Evolutionary conservation across 1,140 invertebrate species (phyloP).

Genomic region (Ceratitis capitata): DNA sequence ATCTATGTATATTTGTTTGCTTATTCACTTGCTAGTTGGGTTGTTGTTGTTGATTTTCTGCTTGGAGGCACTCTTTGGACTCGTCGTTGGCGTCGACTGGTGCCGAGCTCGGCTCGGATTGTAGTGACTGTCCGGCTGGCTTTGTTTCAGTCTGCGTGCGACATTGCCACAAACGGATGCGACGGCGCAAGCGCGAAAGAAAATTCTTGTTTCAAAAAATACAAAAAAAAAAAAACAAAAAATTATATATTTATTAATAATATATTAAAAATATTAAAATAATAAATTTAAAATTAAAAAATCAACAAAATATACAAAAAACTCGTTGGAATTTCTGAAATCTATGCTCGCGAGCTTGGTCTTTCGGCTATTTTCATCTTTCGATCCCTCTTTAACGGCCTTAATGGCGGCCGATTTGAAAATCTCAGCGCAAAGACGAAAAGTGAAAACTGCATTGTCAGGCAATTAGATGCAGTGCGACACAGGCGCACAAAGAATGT

Average conservation of each 20-base stretch:
- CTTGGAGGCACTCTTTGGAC: constrained; percentile 15
- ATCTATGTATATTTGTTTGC: not conserved
- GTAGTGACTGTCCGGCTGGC: not conserved
- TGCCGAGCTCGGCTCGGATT: not conserved
- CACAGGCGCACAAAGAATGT: not conserved
- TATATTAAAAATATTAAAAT: not conserved
- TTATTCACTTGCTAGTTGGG: not conserved
- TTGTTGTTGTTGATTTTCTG: not conserved
- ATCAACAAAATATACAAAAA: not conserved
- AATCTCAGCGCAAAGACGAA: not conserved
- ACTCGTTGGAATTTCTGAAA: not conserved
- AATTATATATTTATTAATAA: not conserved
- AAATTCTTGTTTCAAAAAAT: not conserved
- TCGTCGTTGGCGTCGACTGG: not conserved
- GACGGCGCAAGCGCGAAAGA: constrained; percentile 24
- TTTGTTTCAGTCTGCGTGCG: constrained; percentile 18
- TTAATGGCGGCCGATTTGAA: constrained; percentile 17
- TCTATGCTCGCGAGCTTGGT: too few relatives aligned
- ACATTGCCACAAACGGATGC: constrained; percentile 31
- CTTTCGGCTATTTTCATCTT: too few relatives aligned
- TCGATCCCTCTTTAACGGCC: too few relatives aligned
- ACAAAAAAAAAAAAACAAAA: not conserved
- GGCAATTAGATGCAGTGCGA: not conserved
- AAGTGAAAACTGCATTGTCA: constrained; percentile 24
- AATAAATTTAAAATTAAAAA: not conserved